Conservation (phyloP, 2,797 vertebrate species). For the Coranthus polyacanthus region DNA sequence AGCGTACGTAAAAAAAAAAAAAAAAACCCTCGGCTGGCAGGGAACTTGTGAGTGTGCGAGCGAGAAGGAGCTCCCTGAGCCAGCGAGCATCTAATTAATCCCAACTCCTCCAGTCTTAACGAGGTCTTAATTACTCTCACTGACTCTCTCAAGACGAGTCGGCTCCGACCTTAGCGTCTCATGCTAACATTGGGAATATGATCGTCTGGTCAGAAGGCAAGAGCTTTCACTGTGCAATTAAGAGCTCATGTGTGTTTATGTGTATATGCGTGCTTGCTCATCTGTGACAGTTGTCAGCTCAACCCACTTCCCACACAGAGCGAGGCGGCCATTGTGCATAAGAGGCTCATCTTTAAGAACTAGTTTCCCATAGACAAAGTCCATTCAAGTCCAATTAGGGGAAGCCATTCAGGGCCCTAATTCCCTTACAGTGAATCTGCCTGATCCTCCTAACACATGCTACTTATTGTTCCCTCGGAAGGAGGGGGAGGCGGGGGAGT, state of each 20-base stretch:
- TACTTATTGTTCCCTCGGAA: constrained; percentile 80
- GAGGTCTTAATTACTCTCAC: constrained; percentile 79
- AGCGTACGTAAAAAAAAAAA: constrained; percentile 9
- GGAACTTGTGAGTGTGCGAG: constrained; percentile 28
- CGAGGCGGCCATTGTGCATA: constrained; percentile 62
- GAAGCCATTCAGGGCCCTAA: constrained; percentile 82
- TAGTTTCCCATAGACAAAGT: constrained; percentile 81
- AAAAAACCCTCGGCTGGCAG: constrained; percentile 43
- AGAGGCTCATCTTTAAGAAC: constrained; percentile 82
- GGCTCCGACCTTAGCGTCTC: constrained; percentile 48
- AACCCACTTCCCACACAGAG: constrained; percentile 85
- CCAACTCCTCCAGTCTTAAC: constrained; percentile 73
- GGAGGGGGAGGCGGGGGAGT: constrained; percentile 11
- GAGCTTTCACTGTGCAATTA: constrained; percentile 66
- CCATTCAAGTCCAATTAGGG: constrained; percentile 84
- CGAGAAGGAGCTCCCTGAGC: constrained; percentile 59
- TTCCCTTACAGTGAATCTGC: constrained; percentile 83
- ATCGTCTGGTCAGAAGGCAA: constrained; percentile 77
- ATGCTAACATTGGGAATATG: constrained; percentile 35
- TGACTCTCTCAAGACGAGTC: constrained; percentile 78
- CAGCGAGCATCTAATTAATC: constrained; percentile 73
- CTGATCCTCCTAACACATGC: constrained; percentile 83
- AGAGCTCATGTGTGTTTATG: constrained; percentile 34
- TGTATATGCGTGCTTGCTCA: constrained; percentile 40
- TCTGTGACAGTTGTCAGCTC: constrained; percentile 74